phyloP scores from a whole-genome alignment of 2,888 invertebrate genomes.

The Watsonalla binaria region DNA sequence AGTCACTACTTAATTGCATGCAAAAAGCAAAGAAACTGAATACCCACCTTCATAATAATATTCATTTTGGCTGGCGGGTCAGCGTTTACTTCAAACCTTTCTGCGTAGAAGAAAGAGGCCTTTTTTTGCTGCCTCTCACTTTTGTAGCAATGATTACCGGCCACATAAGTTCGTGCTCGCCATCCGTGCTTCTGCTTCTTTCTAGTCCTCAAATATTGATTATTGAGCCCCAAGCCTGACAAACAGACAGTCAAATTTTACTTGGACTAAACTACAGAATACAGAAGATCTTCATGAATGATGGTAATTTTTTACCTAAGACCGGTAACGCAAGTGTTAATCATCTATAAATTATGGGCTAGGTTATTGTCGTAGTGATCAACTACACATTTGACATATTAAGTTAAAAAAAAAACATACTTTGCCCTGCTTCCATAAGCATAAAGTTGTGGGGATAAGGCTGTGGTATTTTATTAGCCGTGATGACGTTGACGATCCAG shows the following conservation, averaged over 20 bases:
- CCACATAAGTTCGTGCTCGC: slow-evolving; percentile 46
- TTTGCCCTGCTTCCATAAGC: slow-evolving; percentile 36
- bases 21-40: neutral
- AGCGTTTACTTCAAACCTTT: slow-evolving; percentile 50
- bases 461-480: slow-evolving; percentile 50
- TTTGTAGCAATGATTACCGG: slow-evolving; percentile 51
- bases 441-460: slow-evolving; percentile 52
- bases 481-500: slow-evolving; percentile 60
- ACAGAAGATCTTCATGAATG: neutral
- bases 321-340: neutral
- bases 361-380: neutral
- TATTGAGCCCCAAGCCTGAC: slow-evolving; percentile 43
- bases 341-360: neutral
- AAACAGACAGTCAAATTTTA: slow-evolving; percentile 5
- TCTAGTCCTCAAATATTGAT: slow-evolving; percentile 34
- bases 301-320: too few species aligned
- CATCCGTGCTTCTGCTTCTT: slow-evolving; percentile 43
- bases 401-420: slow-evolving; percentile 24
- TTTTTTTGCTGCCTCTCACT: slow-evolving; percentile 22
- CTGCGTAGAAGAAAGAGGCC: slow-evolving; percentile 49
- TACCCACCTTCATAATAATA: slow-evolving; percentile 21
- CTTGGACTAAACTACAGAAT: neutral
- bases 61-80: slow-evolving; percentile 40
- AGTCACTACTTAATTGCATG: too few species aligned
- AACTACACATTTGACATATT: neutral